These are phyloP conservation scores for Eriocheir sinensis DNA, from an alignment of 1,140 invertebrate genomes.

Conservation along the genomic window DNA sequence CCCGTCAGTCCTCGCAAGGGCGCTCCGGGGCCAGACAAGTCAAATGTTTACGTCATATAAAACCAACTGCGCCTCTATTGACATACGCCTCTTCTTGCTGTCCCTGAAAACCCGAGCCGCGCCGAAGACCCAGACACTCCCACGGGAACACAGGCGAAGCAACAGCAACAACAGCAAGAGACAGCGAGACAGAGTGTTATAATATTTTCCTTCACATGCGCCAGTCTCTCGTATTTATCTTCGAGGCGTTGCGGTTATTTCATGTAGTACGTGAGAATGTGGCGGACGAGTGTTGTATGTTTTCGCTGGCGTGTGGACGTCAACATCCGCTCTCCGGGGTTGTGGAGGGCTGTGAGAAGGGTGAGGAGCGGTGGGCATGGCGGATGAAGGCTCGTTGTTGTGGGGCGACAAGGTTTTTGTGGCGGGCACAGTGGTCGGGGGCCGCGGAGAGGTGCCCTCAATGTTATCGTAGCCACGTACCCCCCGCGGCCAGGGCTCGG, in stretches of 20 bases:
- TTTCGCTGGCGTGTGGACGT: neutral
- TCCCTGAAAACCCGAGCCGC: neutral
- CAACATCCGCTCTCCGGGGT: neutral
- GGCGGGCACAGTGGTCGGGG: neutral
- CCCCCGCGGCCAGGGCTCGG: neutral
- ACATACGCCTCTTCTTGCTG: constrained; percentile 7
- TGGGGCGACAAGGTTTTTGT: constrained; percentile 22
- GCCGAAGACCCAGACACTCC: neutral
- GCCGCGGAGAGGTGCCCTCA: neutral
- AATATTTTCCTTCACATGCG: neutral
- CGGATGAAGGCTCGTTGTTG: neutral
- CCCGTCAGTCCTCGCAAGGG: neutral
- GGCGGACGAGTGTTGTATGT: neutral
- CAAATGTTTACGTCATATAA: constrained; percentile 17
- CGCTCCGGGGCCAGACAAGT: neutral
- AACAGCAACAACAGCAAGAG: neutral
- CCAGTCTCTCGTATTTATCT: constrained; percentile 2
- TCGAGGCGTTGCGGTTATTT: neutral
- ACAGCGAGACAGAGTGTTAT: too few species aligned
- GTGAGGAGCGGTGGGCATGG: neutral
- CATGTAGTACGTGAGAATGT: neutral
- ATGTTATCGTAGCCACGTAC: neutral
- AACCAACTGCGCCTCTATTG: neutral
- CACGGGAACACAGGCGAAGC: neutral
- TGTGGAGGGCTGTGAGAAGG: neutral